phyloP scores from a whole-genome alignment of 2,797 vertebrate genomes.

The Eidolon dupreanum region DNA sequence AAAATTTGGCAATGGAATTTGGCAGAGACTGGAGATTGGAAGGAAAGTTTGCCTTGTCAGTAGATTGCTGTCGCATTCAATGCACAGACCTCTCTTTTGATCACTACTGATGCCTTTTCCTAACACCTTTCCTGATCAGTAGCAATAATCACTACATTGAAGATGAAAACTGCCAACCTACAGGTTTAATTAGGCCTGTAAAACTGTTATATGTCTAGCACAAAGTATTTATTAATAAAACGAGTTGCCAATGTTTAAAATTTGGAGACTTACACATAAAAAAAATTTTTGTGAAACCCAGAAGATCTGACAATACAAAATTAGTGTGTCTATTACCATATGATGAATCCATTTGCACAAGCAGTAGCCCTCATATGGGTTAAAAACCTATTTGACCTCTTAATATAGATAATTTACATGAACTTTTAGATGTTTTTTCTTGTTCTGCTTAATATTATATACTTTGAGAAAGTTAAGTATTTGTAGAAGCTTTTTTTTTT shows the following conservation, averaged over 20 bases:
- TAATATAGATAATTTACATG: neutral
- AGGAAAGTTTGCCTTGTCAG: neutral
- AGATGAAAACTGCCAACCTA: neutral
- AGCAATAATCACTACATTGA: neutral
- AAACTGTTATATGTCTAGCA: neutral
- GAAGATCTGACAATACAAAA: neutral
- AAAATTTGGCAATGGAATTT: neutral
- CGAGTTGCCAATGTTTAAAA: neutral
- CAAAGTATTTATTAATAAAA: neutral
- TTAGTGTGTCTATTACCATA: neutral
- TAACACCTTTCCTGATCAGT: neutral
- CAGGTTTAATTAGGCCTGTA: neutral
- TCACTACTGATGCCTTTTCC: neutral
- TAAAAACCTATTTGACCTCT: neutral
- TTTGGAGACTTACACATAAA: neutral
- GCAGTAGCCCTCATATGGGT: rapidly evolving
- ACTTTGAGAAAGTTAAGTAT: neutral
- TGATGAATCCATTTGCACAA: neutral
- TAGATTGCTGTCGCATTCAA: neutral
- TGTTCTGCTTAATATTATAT: neutral
- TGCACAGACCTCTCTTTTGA: too few relatives aligned
- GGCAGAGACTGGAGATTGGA: neutral
- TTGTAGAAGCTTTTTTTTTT: neutral
- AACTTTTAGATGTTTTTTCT: neutral
- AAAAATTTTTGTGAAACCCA: neutral